Conservation (phyloP, 2,797 vertebrate genomes). For the Parambassis ranga region DNA sequence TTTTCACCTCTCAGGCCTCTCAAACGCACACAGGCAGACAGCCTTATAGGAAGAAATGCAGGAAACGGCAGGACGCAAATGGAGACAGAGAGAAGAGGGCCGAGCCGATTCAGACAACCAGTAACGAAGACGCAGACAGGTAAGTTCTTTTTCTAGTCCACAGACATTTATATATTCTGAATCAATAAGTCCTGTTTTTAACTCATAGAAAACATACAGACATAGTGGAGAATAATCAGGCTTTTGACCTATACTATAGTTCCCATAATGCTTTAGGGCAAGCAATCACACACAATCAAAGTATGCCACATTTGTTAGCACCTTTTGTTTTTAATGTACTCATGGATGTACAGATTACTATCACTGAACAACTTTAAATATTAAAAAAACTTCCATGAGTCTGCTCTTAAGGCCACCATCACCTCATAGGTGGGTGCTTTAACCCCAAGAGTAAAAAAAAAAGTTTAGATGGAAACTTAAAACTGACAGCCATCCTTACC, state of each 20-base stretch:
- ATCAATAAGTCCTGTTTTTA: not conserved
- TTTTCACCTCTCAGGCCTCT: not conserved
- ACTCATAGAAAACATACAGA: not conserved
- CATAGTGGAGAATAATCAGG: not conserved
- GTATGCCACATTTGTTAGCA: not conserved
- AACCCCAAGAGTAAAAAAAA: not conserved
- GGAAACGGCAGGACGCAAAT: constrained; percentile 14
- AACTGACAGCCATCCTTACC: constrained; percentile 36
- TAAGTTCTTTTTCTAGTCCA: not conserved
- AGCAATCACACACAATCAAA: rapidly evolving
- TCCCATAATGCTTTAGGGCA: not conserved
- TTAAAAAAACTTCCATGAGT: no score
- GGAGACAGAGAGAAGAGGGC: constrained; percentile 1
- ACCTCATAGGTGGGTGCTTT: not conserved
- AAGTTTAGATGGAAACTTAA: no score
- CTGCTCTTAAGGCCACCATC: no score
- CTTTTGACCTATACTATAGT: rapidly evolving
- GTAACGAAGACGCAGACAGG: not conserved
- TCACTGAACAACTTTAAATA: no score
- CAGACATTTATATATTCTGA: not conserved
- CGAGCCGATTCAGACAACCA: constrained; percentile 1
- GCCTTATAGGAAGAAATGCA: constrained; percentile 2
- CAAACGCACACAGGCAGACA: not conserved
- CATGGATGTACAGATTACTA: no score
- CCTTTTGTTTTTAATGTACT: no score